These are phyloP conservation scores for Heptranchias perlo DNA, from an alignment of 2,113 vertebrate species.

Conservation along the genomic window DNA sequence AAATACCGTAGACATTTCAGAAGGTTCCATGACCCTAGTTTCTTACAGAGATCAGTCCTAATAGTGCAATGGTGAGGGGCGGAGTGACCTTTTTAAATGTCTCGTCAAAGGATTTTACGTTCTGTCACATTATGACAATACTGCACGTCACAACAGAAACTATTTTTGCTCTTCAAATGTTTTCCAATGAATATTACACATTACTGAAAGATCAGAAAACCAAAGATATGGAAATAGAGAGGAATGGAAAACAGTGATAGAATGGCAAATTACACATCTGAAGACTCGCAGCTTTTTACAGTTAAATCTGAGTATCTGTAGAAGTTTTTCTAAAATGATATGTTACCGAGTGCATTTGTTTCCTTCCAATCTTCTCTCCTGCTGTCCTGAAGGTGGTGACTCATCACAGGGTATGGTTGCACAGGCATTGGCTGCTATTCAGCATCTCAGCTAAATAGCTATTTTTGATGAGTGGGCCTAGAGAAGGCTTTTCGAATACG, in stretches of 20 bases:
- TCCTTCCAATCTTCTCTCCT: conserved; percentile 6
- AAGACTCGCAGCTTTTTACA: neutral
- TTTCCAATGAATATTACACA: conserved; percentile 2
- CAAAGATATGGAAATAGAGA: neutral
- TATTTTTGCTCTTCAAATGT: neutral
- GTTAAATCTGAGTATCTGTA: neutral
- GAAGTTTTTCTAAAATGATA: neutral
- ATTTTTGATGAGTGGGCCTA: neutral
- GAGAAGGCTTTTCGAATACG: neutral
- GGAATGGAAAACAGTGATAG: conserved; percentile 8
- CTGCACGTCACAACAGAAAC: neutral
- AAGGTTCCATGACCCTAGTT: neutral
- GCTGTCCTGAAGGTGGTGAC: neutral
- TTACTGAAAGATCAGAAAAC: neutral
- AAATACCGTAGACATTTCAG: neutral
- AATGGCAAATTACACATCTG: neutral
- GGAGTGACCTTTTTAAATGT: neutral
- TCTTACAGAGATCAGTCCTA: neutral
- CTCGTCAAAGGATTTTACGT: neutral
- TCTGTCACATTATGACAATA: neutral
- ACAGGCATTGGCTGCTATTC: neutral
- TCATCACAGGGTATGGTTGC: neutral
- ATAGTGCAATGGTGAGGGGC: too few relatives aligned
- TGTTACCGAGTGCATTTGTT: neutral
- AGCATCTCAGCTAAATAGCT: neutral